Percentiles rank a stretch among this genome's conserved stretches.
phyloP scores from a whole-genome alignment of 2,888 invertebrate genomes.

The Pardosa pseudoannulata region DNA sequence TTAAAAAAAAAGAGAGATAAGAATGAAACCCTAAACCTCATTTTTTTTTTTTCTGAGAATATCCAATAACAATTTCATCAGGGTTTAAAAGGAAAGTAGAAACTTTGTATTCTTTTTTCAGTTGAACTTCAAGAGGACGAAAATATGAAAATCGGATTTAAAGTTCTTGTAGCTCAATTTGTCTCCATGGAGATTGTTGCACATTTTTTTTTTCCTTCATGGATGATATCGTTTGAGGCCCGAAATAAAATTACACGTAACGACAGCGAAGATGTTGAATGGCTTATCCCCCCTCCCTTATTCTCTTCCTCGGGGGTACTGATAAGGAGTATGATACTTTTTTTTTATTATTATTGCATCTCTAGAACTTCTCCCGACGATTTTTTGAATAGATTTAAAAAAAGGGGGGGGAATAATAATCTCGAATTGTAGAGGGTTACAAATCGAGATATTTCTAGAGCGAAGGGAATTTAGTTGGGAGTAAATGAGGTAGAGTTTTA shows the following conservation, averaged over 20 bases:
- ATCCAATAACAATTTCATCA: neutral
- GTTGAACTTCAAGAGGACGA: neutral
- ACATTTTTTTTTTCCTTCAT: neutral
- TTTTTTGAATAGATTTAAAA: too few species aligned
- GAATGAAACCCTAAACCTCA: too few species aligned
- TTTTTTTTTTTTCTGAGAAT: too few species aligned
- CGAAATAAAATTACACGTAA: neutral
- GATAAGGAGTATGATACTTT: neutral
- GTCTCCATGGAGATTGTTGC: neutral
- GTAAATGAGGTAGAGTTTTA: too few species aligned
- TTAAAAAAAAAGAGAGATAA: too few species aligned
- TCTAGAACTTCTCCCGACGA: too few species aligned
- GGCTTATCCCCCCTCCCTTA: neutral
- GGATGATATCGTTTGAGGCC: neutral
- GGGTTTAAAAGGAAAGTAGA: neutral
- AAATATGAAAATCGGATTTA: neutral
- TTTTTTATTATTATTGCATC: too few species aligned
- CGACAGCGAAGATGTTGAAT: neutral
- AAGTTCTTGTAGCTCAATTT: neutral
- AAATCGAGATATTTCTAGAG: too few species aligned
- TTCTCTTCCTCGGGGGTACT: too few species aligned
- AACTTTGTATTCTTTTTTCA: neutral
- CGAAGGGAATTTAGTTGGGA: too few species aligned
- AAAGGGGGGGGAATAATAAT: too few species aligned
- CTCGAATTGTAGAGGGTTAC: too few species aligned